Evolutionary conservation across 2,888 invertebrate genomes (phyloP).

Genomic region (Helicoverpa assulta): DNA sequence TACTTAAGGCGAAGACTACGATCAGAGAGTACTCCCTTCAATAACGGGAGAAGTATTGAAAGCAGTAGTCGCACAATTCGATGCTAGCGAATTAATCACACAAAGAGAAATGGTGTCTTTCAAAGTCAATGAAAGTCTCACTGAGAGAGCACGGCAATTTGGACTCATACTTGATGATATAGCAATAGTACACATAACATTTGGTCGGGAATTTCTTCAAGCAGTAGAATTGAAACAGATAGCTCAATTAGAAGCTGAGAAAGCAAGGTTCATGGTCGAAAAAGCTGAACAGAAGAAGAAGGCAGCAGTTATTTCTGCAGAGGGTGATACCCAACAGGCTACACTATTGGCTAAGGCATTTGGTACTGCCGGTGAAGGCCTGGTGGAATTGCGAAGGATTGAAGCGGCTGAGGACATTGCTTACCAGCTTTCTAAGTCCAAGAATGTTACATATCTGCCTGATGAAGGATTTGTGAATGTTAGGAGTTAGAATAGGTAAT

Average conservation of each 20-base stretch:
- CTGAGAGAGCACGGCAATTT: conserved; percentile 56
- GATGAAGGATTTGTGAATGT: conserved; percentile 93
- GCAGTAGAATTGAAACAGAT: conserved; percentile 99
- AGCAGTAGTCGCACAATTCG: conserved; percentile 98
- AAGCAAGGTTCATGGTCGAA: conserved; percentile 98
- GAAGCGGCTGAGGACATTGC: conserved; percentile 99
- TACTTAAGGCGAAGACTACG: conserved; percentile 97
- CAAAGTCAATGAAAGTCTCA: conserved; percentile 54
- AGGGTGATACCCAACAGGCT: conserved; percentile 98
- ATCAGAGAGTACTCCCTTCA: conserved; percentile 98
- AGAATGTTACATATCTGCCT: conserved; percentile 97
- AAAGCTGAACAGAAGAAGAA: conserved; percentile 98
- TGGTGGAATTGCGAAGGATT: conserved; percentile 97
- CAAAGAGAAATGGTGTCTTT: conserved; percentile 94
- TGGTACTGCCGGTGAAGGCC: conserved; percentile 96
- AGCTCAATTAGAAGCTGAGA: conserved; percentile 98
- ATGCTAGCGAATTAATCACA: conserved; percentile 98
- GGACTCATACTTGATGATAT: conserved; percentile 59
- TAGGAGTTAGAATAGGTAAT: conserved; percentile 49
- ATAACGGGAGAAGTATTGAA: conserved; percentile 99
- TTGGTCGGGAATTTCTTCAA: conserved; percentile 95
- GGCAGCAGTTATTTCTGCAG: conserved; percentile 95
- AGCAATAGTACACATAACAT: conserved; percentile 48
- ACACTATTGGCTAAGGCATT: conserved; percentile 96
- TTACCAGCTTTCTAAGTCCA: conserved; percentile 95